phyloP scores from a whole-genome alignment of 2,797 vertebrate species.

The Pangasius sanitwongsei region DNA sequence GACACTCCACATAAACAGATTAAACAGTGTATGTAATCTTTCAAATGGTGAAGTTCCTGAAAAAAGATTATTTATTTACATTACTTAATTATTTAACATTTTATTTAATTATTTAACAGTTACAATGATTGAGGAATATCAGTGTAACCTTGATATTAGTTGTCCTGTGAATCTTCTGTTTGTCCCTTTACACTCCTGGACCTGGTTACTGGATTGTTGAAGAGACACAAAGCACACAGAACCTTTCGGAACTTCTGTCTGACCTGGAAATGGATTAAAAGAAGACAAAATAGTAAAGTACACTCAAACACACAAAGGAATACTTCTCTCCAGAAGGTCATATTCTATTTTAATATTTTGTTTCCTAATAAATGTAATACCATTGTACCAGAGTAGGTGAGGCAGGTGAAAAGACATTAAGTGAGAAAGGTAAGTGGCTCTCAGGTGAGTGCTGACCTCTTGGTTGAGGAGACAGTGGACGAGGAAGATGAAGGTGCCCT shows the following conservation, averaged over 20 bases:
- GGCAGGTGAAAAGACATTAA: neutral
- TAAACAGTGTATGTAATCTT: too few relatives aligned
- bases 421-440: neutral
- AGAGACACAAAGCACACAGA: neutral
- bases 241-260: neutral
- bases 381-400: neutral
- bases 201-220: neutral
- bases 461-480: conserved; percentile 22
- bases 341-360: too few relatives aligned
- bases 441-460: conserved; percentile 5
- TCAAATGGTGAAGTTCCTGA: too few relatives aligned
- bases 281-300: neutral
- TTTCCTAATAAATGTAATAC: too few relatives aligned
- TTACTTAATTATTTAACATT: too few relatives aligned
- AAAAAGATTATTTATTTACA: too few relatives aligned
- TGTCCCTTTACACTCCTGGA: neutral
- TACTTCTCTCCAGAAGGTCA: too few relatives aligned
- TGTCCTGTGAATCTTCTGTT: neutral
- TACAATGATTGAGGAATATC: too few relatives aligned
- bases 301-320: neutral
- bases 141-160: neutral
- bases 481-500: conserved; percentile 47
- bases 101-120: too few relatives aligned
- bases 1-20: too few relatives aligned
- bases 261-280: neutral